Conservation (phyloP, 2,797 vertebrate genomes). For the Falco rusticolus region DNA sequence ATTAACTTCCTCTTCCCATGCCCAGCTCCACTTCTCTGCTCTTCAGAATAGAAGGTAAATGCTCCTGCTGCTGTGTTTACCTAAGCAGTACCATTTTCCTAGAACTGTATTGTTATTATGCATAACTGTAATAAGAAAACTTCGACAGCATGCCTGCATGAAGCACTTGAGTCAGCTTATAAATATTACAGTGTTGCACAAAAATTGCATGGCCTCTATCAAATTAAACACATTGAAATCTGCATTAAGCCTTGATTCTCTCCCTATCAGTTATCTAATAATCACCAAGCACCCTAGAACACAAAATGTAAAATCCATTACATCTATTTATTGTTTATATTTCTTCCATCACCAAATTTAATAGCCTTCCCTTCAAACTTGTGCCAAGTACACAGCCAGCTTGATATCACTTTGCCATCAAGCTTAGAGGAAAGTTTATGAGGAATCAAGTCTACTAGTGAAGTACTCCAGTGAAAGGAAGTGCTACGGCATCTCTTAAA, state of each 20-base stretch:
- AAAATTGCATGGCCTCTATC: not conserved
- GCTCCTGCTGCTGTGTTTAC: not conserved
- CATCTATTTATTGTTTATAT: not conserved
- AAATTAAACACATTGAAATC: not conserved
- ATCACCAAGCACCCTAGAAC: not conserved
- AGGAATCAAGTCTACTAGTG: not conserved
- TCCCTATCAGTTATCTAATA: not conserved
- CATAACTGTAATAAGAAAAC: not conserved
- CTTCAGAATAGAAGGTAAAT: not conserved
- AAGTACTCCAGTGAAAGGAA: not conserved
- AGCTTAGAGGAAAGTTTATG: not conserved
- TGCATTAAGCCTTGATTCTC: not conserved
- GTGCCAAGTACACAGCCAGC: not conserved
- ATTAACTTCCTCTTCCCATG: not conserved
- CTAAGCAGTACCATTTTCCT: not conserved
- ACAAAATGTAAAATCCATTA: not conserved
- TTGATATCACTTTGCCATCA: not conserved
- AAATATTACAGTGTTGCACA: not conserved
- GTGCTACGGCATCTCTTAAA: not conserved
- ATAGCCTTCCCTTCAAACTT: not conserved
- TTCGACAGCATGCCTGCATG: not conserved
- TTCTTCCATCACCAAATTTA: not conserved
- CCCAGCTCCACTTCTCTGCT: not conserved
- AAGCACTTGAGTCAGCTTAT: not conserved
- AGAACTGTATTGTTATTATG: not conserved